These are phyloP conservation scores for Resseliella maxima DNA, from an alignment of 2,888 invertebrate genomes.

Conservation along the genomic window DNA sequence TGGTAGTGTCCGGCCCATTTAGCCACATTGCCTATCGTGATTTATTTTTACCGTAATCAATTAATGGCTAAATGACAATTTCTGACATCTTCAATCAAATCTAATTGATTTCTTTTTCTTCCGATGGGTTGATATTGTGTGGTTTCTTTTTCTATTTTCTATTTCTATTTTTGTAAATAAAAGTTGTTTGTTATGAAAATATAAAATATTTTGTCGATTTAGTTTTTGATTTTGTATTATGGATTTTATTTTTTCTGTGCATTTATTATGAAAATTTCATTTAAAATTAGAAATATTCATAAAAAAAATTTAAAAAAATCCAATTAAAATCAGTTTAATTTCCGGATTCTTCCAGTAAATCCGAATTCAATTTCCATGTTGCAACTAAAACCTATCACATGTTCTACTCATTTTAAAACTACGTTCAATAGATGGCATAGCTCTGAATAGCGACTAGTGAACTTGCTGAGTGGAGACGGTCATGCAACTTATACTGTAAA, in stretches of 20 bases:
- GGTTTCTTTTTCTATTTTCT: background rate
- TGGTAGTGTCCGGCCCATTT: conserved; percentile 61
- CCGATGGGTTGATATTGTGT: background rate
- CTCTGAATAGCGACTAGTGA: background rate
- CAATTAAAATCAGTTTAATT: too few species aligned
- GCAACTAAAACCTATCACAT: background rate
- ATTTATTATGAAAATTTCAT: too few species aligned
- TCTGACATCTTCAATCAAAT: background rate
- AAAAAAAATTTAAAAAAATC: too few species aligned
- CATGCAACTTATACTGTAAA: background rate
- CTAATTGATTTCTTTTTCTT: background rate
- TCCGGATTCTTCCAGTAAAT: too few species aligned
- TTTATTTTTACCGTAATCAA: conserved; percentile 58
- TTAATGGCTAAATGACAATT: background rate
- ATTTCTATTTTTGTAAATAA: background rate
- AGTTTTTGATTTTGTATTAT: too few species aligned
- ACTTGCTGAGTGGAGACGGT: background rate
- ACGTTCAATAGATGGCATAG: background rate
- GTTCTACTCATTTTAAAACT: background rate
- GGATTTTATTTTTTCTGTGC: too few species aligned
- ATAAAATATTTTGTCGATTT: too few species aligned
- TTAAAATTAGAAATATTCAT: too few species aligned
- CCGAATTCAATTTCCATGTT: background rate
- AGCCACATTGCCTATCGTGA: conserved; percentile 61
- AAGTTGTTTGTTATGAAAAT: background rate